phyloP scores from a whole-genome alignment of 2,797 vertebrate species.

The Myotis myotis region DNA sequence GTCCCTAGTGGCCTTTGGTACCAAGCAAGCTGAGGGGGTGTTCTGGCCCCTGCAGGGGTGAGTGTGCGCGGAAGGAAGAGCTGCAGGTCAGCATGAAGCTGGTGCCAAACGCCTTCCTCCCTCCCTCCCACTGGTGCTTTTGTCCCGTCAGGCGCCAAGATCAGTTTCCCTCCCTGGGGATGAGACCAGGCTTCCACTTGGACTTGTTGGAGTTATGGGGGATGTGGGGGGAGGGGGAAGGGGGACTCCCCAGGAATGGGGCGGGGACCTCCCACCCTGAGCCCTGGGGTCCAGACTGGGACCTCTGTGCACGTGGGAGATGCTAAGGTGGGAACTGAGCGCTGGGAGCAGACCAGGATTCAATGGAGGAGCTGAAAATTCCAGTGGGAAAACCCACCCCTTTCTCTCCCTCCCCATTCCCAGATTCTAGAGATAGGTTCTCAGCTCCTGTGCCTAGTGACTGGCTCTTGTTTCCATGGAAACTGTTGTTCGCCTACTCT shows the following conservation, averaged over 20 bases:
- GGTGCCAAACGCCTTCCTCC: neutral
- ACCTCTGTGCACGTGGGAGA: neutral
- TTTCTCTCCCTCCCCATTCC: constrained; percentile 44
- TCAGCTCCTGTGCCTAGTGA: constrained; percentile 79
- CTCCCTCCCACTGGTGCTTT: neutral
- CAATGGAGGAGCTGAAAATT: neutral
- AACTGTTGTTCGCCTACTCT: constrained; percentile 75
- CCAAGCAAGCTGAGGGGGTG: neutral
- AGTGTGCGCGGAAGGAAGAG: neutral
- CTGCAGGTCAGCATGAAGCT: neutral
- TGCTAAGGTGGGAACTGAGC: neutral
- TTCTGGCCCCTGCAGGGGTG: neutral
- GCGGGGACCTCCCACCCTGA: neutral
- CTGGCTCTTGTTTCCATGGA: constrained; percentile 77
- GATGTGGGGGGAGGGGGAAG: neutral
- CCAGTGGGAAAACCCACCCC: constrained; percentile 59
- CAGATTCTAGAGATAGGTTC: constrained; percentile 77
- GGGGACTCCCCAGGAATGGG: neutral
- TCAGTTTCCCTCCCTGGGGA: constrained; percentile 63
- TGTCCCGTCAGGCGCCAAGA: constrained; percentile 37
- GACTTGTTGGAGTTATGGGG: constrained; percentile 17
- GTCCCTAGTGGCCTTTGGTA: neutral
- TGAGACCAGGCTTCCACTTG: constrained; percentile 18
- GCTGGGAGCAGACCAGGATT: neutral
- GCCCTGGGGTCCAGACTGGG: neutral